phyloP scores from a whole-genome alignment of 2,797 vertebrate genomes.

The Spea hammondii region DNA sequence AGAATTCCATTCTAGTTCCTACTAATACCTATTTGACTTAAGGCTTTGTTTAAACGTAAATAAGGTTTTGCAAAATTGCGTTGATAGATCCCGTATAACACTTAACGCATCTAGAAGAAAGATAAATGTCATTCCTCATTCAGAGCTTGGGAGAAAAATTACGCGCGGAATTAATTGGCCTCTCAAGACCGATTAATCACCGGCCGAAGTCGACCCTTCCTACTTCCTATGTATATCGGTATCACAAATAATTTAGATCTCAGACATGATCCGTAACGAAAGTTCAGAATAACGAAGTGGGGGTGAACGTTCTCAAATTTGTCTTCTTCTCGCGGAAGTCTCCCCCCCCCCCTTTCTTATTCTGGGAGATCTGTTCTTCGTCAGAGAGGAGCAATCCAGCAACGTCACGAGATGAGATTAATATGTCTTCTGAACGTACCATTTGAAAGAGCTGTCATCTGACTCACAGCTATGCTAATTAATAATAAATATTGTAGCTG shows the following conservation, averaged over 20 bases:
- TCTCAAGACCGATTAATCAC: background rate
- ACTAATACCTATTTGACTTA: background rate
- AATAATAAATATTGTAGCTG: conserved; percentile 21
- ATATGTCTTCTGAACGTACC: background rate
- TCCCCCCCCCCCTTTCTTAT: background rate
- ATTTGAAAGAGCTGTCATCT: background rate
- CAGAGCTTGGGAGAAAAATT: conserved; percentile 1
- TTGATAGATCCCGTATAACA: conserved; percentile 1
- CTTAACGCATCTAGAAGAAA: background rate
- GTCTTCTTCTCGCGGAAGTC: background rate
- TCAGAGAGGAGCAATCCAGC: background rate
- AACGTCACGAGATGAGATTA: background rate
- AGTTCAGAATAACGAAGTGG: conserved; percentile 1
- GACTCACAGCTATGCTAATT: conserved; percentile 23
- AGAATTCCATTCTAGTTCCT: too few species aligned
- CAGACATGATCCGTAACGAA: background rate
- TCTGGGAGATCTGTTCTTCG: background rate
- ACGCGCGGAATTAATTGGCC: background rate
- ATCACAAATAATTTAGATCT: conserved; percentile 1
- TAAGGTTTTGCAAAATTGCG: background rate
- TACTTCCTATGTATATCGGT: background rate
- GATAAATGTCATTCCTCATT: background rate
- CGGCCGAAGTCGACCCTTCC: background rate
- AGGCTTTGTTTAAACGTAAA: background rate
- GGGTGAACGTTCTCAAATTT: background rate